Evolutionary conservation across 2,888 invertebrate species (phyloP).

Genomic region (Tridacna gigas): DNA sequence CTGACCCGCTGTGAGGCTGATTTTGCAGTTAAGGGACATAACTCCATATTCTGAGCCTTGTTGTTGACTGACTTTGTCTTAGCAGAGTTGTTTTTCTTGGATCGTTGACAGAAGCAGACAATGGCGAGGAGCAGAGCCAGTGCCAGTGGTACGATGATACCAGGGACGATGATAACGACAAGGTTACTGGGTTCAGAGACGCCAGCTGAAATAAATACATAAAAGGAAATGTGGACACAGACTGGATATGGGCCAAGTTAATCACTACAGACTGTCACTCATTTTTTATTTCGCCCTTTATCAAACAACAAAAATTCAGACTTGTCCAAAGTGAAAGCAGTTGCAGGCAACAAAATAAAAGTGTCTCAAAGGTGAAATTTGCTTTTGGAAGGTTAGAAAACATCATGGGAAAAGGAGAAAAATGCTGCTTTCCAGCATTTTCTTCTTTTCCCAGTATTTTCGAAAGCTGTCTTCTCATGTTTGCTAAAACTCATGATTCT

Average conservation of each 20-base stretch:
- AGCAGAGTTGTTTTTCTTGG: constrained; percentile 63
- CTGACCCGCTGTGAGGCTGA: constrained; percentile 88
- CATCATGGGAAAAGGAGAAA: no score
- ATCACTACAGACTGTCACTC: not conserved
- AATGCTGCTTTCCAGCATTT: no score
- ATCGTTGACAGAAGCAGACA: constrained; percentile 82
- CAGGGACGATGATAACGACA: constrained; percentile 88
- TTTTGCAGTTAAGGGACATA: constrained; percentile 80
- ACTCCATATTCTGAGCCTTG: constrained; percentile 76
- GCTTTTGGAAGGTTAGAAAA: no score
- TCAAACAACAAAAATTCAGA: no score
- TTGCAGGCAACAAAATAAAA: no score
- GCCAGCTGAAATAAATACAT: constrained; percentile 47
- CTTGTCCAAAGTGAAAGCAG: no score
- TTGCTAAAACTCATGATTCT: no score
- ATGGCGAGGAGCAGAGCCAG: constrained; percentile 81
- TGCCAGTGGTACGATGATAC: constrained; percentile 83
- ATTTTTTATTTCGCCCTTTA: not conserved
- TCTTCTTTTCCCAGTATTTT: no score
- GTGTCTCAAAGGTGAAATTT: no score
- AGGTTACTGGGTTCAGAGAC: constrained; percentile 82
- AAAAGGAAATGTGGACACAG: not conserved
- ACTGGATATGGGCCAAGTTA: not conserved
- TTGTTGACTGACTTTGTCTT: constrained; percentile 57
- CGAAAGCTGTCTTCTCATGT: no score